Percentiles rank a stretch among this genome's conserved stretches.
Evolutionary conservation across 2,113 vertebrate species (phyloP).

Genomic region (Lasiurus borealis): DNA sequence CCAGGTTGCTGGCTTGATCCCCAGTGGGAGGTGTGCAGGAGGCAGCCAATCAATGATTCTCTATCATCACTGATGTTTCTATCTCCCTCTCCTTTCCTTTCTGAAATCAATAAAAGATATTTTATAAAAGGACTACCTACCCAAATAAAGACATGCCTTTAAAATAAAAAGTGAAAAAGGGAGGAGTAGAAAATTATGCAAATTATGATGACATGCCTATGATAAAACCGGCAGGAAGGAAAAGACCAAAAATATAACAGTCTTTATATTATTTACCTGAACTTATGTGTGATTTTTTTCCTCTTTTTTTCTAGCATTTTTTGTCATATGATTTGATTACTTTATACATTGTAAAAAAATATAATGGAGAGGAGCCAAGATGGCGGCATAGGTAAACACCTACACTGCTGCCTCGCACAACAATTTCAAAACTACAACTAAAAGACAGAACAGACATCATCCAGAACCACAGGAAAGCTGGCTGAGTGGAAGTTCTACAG

Average conservation of each 20-base stretch:
- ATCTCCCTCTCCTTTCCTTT: neutral
- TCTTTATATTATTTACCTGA: neutral
- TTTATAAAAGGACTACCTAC: neutral
- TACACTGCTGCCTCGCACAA: too few species aligned
- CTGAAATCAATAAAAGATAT: too few species aligned
- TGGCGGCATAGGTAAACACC: too few species aligned
- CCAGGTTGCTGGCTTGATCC: too few species aligned
- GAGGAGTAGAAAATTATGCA: neutral
- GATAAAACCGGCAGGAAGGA: neutral
- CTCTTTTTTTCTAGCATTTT: slow-evolving; percentile 16
- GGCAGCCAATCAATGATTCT: too few species aligned
- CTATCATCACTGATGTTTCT: too few species aligned
- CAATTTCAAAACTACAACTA: too few species aligned
- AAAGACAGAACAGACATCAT: too few species aligned
- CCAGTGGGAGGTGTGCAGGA: too few species aligned
- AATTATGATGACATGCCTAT: neutral
- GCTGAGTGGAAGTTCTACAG: too few species aligned
- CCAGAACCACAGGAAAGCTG: too few species aligned
- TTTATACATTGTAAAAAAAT: neutral
- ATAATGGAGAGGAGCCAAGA: too few species aligned
- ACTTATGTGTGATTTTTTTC: neutral
- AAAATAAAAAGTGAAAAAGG: neutral
- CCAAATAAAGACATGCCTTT: neutral
- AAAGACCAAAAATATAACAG: neutral
- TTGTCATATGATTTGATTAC: neutral